Percentiles rank a stretch among this genome's conserved stretches.
Conservation (phyloP, 2,797 vertebrate genomes). For the Tenualosa ilisha region DNA sequence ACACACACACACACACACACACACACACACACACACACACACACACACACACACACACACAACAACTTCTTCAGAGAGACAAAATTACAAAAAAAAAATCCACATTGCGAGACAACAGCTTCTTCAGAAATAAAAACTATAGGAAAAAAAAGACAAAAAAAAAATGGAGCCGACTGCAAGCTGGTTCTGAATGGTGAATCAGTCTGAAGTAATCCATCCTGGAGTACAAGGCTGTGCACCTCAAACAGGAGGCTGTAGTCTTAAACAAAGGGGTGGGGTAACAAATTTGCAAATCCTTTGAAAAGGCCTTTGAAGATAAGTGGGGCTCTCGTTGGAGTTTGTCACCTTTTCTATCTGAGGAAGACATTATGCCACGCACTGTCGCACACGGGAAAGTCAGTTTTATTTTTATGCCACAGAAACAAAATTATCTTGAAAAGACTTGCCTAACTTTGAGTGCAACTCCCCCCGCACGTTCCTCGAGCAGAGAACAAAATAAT, state of each 20-base stretch:
- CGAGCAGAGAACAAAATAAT: constrained; percentile 35
- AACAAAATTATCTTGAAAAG: constrained; percentile 55
- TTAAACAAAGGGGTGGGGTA: constrained; percentile 49
- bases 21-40: no score
- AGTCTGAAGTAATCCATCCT: constrained; percentile 56
- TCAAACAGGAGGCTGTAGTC: constrained; percentile 53
- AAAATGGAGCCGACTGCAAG: no score
- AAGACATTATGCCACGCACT: constrained; percentile 31
- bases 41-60: no score
- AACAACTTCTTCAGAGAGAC: neutral
- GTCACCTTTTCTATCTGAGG: constrained; percentile 60
- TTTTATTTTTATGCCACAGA: constrained; percentile 49
- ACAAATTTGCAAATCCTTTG: constrained; percentile 50
- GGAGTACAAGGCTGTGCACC: constrained; percentile 44
- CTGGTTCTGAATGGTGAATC: constrained; percentile 45
- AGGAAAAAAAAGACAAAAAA: neutral
- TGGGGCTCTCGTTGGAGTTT: constrained; percentile 51
- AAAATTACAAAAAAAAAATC: no score
- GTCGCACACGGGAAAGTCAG: constrained; percentile 21
- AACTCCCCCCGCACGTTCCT: no score
- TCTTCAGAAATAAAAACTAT: neutral
- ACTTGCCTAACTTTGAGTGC: constrained; percentile 39
- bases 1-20: no score
- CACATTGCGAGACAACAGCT: constrained; percentile 4
- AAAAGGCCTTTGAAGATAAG: constrained; percentile 63